Evolutionary conservation across 2,113 vertebrate genomes (phyloP), one percentile per base, ranked within the genome.

Genomic region (Bos javanicus): DNA sequence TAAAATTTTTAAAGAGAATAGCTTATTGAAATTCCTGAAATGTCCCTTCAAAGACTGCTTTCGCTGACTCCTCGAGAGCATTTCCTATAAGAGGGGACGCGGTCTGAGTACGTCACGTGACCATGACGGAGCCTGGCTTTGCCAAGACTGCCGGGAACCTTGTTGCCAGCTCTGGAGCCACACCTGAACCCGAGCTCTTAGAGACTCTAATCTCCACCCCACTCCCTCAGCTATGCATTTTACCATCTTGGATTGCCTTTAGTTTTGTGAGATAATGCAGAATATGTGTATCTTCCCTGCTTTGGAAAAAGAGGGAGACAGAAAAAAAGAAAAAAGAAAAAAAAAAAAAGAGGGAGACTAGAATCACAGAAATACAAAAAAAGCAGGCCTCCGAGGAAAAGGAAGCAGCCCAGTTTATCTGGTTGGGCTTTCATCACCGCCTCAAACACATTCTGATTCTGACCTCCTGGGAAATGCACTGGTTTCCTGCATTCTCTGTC

Each of bases 291-390:
- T 36, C 46, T 17, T 43, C 14, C 39, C 19, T 94, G 48, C 15
- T 78, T 67, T 59, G 6, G 50, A 23, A 71, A 54, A 50, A 30
- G n/a, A 83, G 81, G 12, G 21, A 83, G 81, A 81, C 21, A 23
- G 10, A 3, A 71, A 39, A n/a, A n/a, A 71, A 3, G 9, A 23
- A 10, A 3, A 15, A 3, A 39, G 39, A 71, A 36, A 71, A 26
- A 59, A 59, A 26, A 59, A 11, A 67, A 19, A 9, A 4, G 6
- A 33, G n/a, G n/a, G 4, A 30, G 43, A 30, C 76, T 48, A 80
- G 15, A 48, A 83, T 26, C 33, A 83, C 81, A 83, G 52, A 83
- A 83, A 90, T 15, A 43, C 84, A 76, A 59, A 60, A 57, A 81
- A 33, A 21, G 17, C 48, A 90, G 48, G n/a, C 62, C 10, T 56